These are phyloP conservation scores for Drymonia ruficornis DNA, from an alignment of 2,888 invertebrate species.

Conservation along the genomic window DNA sequence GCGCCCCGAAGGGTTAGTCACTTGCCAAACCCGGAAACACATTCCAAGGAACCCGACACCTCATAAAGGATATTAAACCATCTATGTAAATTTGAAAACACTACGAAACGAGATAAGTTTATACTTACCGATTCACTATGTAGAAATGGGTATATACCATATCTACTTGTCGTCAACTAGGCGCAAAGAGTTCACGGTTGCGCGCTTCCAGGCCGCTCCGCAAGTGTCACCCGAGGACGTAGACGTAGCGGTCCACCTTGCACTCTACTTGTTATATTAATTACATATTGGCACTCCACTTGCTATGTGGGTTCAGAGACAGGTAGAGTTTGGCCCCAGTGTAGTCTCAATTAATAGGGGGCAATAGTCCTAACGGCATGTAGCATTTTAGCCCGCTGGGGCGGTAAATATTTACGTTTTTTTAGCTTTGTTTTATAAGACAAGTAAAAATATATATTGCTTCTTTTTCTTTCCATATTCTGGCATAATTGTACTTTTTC, in stretches of 20 bases:
- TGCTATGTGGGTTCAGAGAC: conserved; percentile 13
- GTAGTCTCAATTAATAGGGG: neutral
- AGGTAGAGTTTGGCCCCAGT: neutral
- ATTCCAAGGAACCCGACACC: no score
- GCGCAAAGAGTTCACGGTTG: conserved; percentile 57
- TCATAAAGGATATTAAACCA: no score
- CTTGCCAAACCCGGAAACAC: no score
- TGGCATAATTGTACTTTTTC: no score
- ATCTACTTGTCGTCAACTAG: conserved; percentile 23
- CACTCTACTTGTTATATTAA: conserved; percentile 80
- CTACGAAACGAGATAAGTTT: no score
- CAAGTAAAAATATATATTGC: no score
- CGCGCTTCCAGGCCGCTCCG: conserved; percentile 64
- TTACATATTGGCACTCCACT: conserved; percentile 54
- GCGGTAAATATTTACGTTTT: neutral
- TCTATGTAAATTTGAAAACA: no score
- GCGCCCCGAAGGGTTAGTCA: no score
- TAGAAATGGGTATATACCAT: no score
- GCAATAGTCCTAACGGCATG: conserved; percentile 1
- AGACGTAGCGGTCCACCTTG: conserved; percentile 66
- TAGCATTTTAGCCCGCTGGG: neutral
- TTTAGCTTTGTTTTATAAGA: no score
- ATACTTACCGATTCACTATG: no score
- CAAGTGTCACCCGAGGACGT: conserved; percentile 66
- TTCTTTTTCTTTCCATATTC: no score